These are phyloP conservation scores for Diarsia brunnea DNA, from an alignment of 2,888 invertebrate species.

Conservation along the genomic window DNA sequence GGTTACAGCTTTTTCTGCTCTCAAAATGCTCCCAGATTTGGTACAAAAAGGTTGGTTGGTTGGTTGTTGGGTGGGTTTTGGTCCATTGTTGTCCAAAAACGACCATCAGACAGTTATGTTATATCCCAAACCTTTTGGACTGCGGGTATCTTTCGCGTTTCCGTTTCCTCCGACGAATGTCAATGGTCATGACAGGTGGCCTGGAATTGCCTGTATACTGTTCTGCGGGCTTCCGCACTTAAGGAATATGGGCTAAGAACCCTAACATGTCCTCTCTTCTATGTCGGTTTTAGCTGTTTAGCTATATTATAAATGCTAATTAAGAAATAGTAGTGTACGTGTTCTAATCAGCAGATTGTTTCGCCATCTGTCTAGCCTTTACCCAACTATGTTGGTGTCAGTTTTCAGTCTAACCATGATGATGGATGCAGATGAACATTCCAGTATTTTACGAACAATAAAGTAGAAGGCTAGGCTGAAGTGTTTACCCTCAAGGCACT, in stretches of 20 bases:
- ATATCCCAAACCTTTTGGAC: slow-evolving; percentile 54
- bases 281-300: not conserved
- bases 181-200: slow-evolving; percentile 46
- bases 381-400: not conserved
- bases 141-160: slow-evolving; percentile 65
- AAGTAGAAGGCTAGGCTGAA: too few relatives aligned
- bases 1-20: slow-evolving; percentile 1
- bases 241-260: slow-evolving; percentile 75
- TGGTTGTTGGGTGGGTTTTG: too few relatives aligned
- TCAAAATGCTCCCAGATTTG: slow-evolving; percentile 14
- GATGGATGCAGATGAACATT: not conserved
- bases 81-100: slow-evolving; percentile 66
- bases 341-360: not conserved
- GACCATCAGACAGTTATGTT: slow-evolving; percentile 38
- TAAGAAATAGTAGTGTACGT: not conserved
- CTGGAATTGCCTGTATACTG: slow-evolving; percentile 26
- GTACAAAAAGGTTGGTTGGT: slow-evolving; percentile 47
- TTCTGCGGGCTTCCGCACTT: slow-evolving; percentile 77
- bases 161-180: slow-evolving; percentile 59
- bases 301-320: too few relatives aligned
- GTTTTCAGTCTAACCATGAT: not conserved
- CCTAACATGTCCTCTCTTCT: slow-evolving; percentile 2
- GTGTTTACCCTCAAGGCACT: too few relatives aligned
- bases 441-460: not conserved
- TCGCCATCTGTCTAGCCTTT: not conserved